phyloP scores from a whole-genome alignment of 2,797 vertebrate species.

The Neosilurus mollespiculum region DNA sequence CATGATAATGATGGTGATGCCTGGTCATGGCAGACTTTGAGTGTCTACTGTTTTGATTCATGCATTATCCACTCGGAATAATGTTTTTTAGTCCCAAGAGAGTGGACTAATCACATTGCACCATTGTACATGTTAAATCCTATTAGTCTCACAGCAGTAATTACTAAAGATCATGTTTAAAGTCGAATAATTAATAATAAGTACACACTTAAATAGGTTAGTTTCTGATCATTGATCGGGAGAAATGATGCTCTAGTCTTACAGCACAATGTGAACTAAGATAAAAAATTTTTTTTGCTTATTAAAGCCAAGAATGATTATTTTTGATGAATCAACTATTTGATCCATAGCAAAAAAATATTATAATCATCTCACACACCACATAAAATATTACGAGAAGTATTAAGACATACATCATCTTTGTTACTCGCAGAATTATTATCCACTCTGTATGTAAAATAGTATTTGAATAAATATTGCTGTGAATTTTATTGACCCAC shows the following conservation, averaged over 20 bases:
- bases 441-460: background rate
- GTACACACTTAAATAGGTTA: background rate
- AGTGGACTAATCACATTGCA: too few species aligned
- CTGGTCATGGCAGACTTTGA: too few species aligned
- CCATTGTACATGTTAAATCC: background rate
- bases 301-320: background rate
- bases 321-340: too few species aligned
- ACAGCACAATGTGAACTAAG: background rate
- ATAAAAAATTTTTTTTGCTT: too few species aligned
- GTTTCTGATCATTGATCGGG: too few species aligned
- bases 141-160: background rate
- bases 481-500: constrained; percentile 57
- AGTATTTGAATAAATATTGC: background rate
- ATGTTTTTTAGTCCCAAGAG: too few species aligned
- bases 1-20: too few species aligned
- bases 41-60: too few species aligned
- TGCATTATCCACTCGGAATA: too few species aligned
- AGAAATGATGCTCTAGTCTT: too few species aligned
- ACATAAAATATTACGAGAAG: background rate
- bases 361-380: background rate
- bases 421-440: too few species aligned
- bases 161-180: background rate
- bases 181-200: background rate
- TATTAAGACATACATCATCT: background rate
- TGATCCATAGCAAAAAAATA: background rate